A percentile compares a stretch with the other conserved stretches of the same genome.
These are phyloP conservation scores for Porites australiensis DNA, from an alignment of 64 coral and sea anemone genomes.

Conservation along the genomic window DNA sequence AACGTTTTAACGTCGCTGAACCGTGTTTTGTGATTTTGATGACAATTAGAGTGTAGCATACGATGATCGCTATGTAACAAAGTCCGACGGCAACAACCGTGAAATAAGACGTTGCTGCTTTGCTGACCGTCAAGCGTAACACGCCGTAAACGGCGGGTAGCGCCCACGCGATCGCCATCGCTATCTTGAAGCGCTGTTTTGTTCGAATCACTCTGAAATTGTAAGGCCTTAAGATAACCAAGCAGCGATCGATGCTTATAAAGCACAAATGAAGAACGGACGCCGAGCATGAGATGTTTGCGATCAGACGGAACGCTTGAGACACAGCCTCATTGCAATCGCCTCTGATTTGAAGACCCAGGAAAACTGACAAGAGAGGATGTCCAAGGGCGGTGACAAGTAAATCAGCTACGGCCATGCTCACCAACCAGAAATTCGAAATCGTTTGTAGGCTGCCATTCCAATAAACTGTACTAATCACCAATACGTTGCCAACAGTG, in stretches of 20 bases:
- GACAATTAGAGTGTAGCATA: slow-evolving; percentile 76
- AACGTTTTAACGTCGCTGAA: neutral
- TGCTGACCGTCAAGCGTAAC: slow-evolving; percentile 66
- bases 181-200: slow-evolving; percentile 50
- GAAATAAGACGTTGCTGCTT: slow-evolving; percentile 75
- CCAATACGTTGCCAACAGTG: slow-evolving; percentile 53
- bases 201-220: slow-evolving; percentile 25
- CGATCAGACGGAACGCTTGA: slow-evolving; percentile 69
- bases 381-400: slow-evolving; percentile 16
- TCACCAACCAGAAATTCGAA: neutral
- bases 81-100: slow-evolving; percentile 74
- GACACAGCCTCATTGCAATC: slow-evolving; percentile 43
- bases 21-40: slow-evolving; percentile 68
- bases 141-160: slow-evolving; percentile 68
- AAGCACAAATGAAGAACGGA: slow-evolving; percentile 81
- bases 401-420: neutral
- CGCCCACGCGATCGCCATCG: slow-evolving; percentile 49
- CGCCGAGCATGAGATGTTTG: slow-evolving; percentile 77
- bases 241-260: slow-evolving; percentile 72
- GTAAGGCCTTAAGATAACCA: slow-evolving; percentile 73
- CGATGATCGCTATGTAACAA: slow-evolving; percentile 73
- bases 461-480: neutral
- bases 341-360: slow-evolving; percentile 31
- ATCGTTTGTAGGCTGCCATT: neutral
- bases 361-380: slow-evolving; percentile 68